Evolutionary conservation across 2,113 vertebrate genomes (phyloP).

Genomic region (Hydrolagus affinis): DNA sequence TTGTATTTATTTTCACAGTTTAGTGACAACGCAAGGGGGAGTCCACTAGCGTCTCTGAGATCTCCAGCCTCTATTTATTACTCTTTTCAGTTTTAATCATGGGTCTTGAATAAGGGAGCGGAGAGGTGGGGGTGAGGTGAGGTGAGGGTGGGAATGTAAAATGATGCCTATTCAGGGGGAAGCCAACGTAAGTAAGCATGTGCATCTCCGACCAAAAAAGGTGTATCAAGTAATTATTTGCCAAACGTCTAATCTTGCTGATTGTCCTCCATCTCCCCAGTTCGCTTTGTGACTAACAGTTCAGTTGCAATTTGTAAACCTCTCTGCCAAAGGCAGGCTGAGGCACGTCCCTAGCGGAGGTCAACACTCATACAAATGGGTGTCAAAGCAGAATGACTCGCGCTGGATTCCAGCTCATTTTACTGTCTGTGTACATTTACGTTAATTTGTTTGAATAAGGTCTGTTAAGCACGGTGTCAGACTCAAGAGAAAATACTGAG

Average conservation of each 20-base stretch:
- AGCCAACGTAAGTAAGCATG: constrained; percentile 12
- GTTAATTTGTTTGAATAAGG: constrained; percentile 30
- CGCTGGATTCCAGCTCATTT: constrained; percentile 16
- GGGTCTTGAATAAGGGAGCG: constrained; percentile 10
- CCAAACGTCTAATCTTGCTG: constrained; percentile 6
- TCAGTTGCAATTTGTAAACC: constrained; percentile 28
- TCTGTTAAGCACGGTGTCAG: neutral
- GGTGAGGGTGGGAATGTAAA: constrained; percentile 9
- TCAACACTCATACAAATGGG: constrained; percentile 5
- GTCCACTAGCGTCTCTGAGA: neutral
- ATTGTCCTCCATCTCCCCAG: constrained; percentile 1
- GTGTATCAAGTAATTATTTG: constrained; percentile 28
- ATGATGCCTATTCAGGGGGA: constrained; percentile 21
- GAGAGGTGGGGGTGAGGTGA: too few relatives aligned
- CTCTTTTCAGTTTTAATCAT: constrained; percentile 18
- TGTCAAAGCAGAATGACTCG: constrained; percentile 22
- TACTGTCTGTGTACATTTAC: constrained; percentile 4
- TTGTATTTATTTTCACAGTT: constrained; percentile 25
- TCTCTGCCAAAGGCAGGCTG: constrained; percentile 17
- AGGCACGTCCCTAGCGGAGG: constrained; percentile 8
- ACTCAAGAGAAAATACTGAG: too few relatives aligned
- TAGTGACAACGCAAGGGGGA: neutral
- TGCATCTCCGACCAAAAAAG: neutral
- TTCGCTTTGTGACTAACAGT: constrained; percentile 5
- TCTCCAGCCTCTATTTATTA: constrained; percentile 12